Base-by-base conservation (phyloP, 2,888 invertebrate genomes). In the Drosophila atroscutellata region DNA sequence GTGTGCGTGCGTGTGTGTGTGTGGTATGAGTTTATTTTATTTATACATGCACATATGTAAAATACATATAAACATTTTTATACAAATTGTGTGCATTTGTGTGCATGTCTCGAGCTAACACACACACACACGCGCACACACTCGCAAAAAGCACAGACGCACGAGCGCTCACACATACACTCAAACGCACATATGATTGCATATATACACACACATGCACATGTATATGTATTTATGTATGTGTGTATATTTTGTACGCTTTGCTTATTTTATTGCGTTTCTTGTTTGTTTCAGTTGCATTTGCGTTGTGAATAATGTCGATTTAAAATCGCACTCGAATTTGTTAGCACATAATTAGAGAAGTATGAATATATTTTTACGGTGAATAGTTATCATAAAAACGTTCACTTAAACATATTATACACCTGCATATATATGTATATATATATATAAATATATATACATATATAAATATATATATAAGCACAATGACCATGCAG, bases 11-110 rank as follows among this genome's bases (percentile, higher is more conserved):
- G 20, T 45, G 36, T 36, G 52, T 24, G 82, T 24, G 82, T 39
- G 39, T 28, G 85, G 81, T 83, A 85, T 89, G 89, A 75, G 81
- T 76, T 80, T 80, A 72, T 77, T 71, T 81, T 72, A 69, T 81
- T 74, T 68, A 68, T 52, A 59, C 52, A 69, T 50, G 34, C 24
- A 39, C 36, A 60, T 47, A 30, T 34, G 63, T 36, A 34, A 50
- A 42, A 50, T 51, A 42, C 59, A 60, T 49, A 45, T 57, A 34
- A 60, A 45, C 51, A 30, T 63, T 49, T 51, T 49, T 72, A 58
- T 49, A 72, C 63, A 72, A 50, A 76, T 56, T 36, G 59, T 20
- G 58, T 74, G 37, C 55, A 55, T 55, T 36, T 55, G 57, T 57
- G 60, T 36, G 51, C 66, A 37, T 55, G 47, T 34, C 37, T 54